These are phyloP conservation scores for Garrulus glandarius DNA, from an alignment of 2,797 vertebrate species.

Conservation along the genomic window DNA sequence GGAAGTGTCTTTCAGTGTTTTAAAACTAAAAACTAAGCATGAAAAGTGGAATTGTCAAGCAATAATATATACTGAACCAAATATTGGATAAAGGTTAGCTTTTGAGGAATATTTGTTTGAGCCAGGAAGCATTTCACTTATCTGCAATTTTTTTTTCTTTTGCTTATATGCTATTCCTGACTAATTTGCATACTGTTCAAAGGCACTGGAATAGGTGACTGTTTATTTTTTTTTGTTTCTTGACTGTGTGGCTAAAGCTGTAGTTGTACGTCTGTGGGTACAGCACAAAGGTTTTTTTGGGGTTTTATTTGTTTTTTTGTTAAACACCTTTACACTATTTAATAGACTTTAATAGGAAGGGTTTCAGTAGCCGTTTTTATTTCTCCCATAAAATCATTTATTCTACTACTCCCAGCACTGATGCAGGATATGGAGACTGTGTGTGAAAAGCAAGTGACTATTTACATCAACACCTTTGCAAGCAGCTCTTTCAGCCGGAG, in stretches of 20 bases:
- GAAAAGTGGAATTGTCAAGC: neutral
- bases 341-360: neutral
- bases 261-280: neutral
- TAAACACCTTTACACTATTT: neutral
- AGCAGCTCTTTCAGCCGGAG: neutral
- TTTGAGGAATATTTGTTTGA: neutral
- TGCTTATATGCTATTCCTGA: neutral
- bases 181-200: neutral
- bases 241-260: neutral
- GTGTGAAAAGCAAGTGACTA: neutral
- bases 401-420: neutral
- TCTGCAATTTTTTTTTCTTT: neutral
- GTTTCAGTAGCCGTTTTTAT: neutral
- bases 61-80: neutral
- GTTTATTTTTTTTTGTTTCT: neutral
- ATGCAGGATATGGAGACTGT: neutral
- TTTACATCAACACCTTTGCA: neutral
- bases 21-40: neutral
- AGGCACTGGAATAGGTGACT: accelerated
- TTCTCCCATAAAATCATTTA: neutral
- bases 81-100: neutral
- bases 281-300: neutral
- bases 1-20: neutral
- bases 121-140: neutral
- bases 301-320: neutral